These are phyloP conservation scores for Triplophysa tibetana DNA, from an alignment of 2,113 vertebrate genomes.

Conservation along the genomic window DNA sequence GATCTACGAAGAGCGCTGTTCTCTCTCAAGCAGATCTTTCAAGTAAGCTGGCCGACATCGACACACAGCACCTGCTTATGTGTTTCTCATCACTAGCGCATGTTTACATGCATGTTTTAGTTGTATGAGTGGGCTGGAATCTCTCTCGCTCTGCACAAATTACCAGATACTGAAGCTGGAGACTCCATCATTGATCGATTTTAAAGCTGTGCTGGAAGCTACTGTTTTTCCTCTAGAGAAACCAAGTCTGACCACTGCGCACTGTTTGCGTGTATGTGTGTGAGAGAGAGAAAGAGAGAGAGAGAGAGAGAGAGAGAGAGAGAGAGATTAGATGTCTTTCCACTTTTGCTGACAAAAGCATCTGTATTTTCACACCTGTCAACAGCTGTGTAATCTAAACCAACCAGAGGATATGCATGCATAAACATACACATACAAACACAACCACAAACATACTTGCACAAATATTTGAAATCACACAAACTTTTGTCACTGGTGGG, in stretches of 20 bases:
- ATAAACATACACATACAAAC: slow-evolving; percentile 18
- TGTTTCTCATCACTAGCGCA: not conserved
- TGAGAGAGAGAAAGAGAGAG: no score
- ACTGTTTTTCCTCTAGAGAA: slow-evolving; percentile 37
- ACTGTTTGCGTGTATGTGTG: not conserved
- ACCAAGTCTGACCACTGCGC: slow-evolving; percentile 1
- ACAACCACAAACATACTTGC: slow-evolving; percentile 18
- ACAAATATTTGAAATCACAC: not conserved
- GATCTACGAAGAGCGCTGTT: slow-evolving; percentile 95
- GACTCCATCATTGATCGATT: slow-evolving; percentile 32
- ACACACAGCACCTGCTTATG: slow-evolving; percentile 24
- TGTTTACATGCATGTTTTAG: slow-evolving; percentile 15
- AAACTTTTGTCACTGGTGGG: not conserved
- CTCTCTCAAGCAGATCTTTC: slow-evolving; percentile 98
- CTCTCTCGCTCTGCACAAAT: slow-evolving; percentile 2
- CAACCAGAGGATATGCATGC: not conserved
- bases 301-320: no score
- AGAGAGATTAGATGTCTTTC: slow-evolving; percentile 22
- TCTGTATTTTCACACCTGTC: slow-evolving; percentile 26
- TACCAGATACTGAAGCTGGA: slow-evolving; percentile 31
- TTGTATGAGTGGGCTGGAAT: not conserved
- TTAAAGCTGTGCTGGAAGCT: slow-evolving; percentile 38
- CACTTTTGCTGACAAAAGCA: slow-evolving; percentile 36
- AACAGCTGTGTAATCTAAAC: slow-evolving; percentile 21
- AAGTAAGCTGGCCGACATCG: slow-evolving; percentile 75